Evolutionary conservation across 2,113 vertebrate species (phyloP).

Genomic region (Istiophorus platypterus): DNA sequence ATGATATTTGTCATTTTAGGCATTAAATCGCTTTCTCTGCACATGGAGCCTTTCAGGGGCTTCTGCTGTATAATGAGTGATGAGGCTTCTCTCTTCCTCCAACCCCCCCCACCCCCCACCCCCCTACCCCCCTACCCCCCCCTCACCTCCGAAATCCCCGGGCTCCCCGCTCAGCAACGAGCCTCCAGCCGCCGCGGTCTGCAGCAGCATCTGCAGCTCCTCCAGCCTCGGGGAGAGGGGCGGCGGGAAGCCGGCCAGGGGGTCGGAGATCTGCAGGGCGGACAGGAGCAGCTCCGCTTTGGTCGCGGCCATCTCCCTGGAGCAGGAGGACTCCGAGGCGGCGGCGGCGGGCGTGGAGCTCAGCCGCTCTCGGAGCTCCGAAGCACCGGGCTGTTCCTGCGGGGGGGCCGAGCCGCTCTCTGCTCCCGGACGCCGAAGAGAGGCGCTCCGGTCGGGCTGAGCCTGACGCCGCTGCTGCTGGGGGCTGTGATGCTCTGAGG

Average conservation of each 20-base stretch:
- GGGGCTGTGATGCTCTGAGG: slow-evolving; percentile 32
- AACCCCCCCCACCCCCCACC: neutral
- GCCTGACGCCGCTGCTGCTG: slow-evolving; percentile 46
- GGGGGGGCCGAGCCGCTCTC: neutral
- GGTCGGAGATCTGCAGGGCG: slow-evolving; percentile 91
- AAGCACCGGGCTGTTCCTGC: slow-evolving; percentile 7
- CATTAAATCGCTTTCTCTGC: no score
- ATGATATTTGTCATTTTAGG: no score
- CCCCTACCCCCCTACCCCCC: neutral
- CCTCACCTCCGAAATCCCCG: slow-evolving; percentile 92
- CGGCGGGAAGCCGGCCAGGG: slow-evolving; percentile 84
- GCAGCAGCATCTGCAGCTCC: slow-evolving; percentile 92
- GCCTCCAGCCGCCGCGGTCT: slow-evolving; percentile 85
- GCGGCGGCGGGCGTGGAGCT: slow-evolving; percentile 7
- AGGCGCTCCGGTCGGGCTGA: slow-evolving; percentile 42
- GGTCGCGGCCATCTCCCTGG: slow-evolving; percentile 88
- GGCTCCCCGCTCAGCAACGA: slow-evolving; percentile 88
- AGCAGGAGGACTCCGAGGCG: neutral
- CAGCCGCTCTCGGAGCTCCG: slow-evolving; percentile 31
- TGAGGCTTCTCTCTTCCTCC: neutral
- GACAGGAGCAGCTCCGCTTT: slow-evolving; percentile 94
- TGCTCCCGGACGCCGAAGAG: neutral
- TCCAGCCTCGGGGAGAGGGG: slow-evolving; percentile 92
- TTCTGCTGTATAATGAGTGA: no score
- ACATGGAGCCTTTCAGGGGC: no score